These are phyloP conservation scores for Scaptomyza graminum DNA, from an alignment of 1,140 invertebrate species.

Conservation along the genomic window DNA sequence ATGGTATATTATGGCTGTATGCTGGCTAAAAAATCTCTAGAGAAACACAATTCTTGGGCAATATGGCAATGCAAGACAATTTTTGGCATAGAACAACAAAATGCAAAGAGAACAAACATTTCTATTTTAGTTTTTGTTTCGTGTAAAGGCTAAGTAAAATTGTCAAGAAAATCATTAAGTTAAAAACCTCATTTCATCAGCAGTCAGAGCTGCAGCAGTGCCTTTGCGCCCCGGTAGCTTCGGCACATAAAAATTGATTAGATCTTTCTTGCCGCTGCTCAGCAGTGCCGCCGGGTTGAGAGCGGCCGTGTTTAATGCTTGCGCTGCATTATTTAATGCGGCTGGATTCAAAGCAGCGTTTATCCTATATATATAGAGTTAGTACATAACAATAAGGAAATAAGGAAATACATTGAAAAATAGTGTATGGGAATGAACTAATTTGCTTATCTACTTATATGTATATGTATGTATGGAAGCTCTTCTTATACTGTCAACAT, in stretches of 20 bases:
- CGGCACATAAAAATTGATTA: slow-evolving; percentile 78
- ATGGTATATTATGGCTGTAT: slow-evolving; percentile 33
- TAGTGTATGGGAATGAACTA: slow-evolving; percentile 11
- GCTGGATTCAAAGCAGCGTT: slow-evolving; percentile 77
- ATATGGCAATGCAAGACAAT: slow-evolving; percentile 50
- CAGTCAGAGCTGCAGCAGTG: slow-evolving; percentile 45
- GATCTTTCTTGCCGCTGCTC: slow-evolving; percentile 78
- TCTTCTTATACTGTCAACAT: too few species aligned
- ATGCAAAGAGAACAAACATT: slow-evolving; percentile 27
- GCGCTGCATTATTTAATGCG: slow-evolving; percentile 79
- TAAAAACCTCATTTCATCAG: slow-evolving; percentile 80
- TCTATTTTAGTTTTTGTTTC: too few species aligned
- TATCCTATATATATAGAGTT: too few species aligned
- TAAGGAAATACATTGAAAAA: slow-evolving; percentile 44
- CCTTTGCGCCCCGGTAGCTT: slow-evolving; percentile 73
- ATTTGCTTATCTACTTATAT: neutral
- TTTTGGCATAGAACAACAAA: slow-evolving; percentile 61
- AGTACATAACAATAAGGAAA: too few species aligned
- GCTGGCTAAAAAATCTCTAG: slow-evolving; percentile 26
- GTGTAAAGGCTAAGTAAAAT: too few species aligned
- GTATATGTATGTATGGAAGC: too few species aligned
- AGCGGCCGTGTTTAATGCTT: slow-evolving; percentile 76
- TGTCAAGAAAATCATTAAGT: too few species aligned
- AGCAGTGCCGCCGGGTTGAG: slow-evolving; percentile 77
- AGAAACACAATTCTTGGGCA: slow-evolving; percentile 26